These are phyloP conservation scores for Xiphias gladius DNA, from an alignment of 2,113 vertebrate species.

Conservation along the genomic window DNA sequence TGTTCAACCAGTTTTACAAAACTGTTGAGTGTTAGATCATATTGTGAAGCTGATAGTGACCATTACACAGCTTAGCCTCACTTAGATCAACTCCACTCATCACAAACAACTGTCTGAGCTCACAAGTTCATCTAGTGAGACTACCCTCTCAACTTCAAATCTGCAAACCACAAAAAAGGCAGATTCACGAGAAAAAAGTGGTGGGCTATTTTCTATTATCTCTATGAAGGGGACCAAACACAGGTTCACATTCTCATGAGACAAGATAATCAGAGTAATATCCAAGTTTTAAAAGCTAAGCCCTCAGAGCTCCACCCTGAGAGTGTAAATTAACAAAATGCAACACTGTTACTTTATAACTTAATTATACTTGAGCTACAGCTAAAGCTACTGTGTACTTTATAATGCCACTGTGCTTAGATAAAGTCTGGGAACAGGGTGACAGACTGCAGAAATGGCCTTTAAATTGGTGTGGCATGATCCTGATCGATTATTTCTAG, in stretches of 20 bases:
- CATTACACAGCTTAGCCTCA: conserved; percentile 4
- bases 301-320: conserved; percentile 27
- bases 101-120: conserved; percentile 43
- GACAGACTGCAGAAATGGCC: background rate
- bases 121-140: conserved; percentile 7
- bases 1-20: conserved; percentile 12
- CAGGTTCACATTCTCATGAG: conserved; percentile 18
- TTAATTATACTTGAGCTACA: background rate
- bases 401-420: background rate
- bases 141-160: conserved; percentile 20
- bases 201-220: conserved; percentile 23
- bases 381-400: conserved; percentile 1
- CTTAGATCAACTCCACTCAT: conserved; percentile 36
- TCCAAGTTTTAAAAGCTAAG: conserved; percentile 14
- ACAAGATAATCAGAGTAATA: conserved; percentile 43
- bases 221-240: conserved; percentile 11
- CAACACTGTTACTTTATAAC: conserved; percentile 18
- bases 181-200: conserved; percentile 9
- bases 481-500: background rate
- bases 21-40: conserved; percentile 5
- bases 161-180: conserved; percentile 27
- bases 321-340: conserved; percentile 14
- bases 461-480: background rate
- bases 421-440: background rate
- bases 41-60: background rate